Evolutionary conservation across 2,113 vertebrate species (phyloP), one percentile per base, ranked within the genome.

Genomic region (Brachirus orientalis): DNA sequence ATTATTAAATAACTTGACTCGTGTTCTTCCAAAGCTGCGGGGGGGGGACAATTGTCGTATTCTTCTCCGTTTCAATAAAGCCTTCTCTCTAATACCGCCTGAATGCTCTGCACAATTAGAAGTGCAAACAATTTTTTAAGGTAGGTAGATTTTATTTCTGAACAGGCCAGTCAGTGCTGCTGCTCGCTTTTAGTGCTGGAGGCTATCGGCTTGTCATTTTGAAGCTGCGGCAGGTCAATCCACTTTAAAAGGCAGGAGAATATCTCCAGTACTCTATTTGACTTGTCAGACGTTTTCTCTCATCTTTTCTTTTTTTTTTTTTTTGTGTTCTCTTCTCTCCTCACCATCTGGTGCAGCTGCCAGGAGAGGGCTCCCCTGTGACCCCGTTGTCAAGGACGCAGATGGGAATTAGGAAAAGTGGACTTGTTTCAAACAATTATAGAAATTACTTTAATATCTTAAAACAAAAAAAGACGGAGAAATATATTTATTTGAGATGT

Each of bases 391-490:
- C 94, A 95, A 94, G 92, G 94, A 93, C 94, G 90, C 94, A 93
- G 93, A 93, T 94, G 94, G 93, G 93, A 95, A 95, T 96, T 96
- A 94, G 90, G 90, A 93, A 93, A 94, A 94, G 93, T 94, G 92
- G 91, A 91, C 89, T 93, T 94, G 89, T 91, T 95, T 94, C 90
- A 91, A 96, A 93, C 88, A 96, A 97, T 97, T 96, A 95, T 90
- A 93, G 90, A 94, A 96, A 95, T 97, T 96, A 95, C 91, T 90
- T 93, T 94, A 94, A 95, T 93, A 95, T 96, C 94, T 90, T 92
- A 94, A 92, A 94, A 92, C 87, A 92, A 90, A 94, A 91, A 92
- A 88, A 87, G 52, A 28, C 28, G 72, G 80, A 76, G 82, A 82
- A 89, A 89, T 89, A 84, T 91, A 90, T 92, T 91, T 90, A 90